A percentile compares a stretch with the other conserved stretches of the same genome.
phyloP scores from a whole-genome alignment of 1,140 invertebrate genomes.

The Aphidius ervi region DNA sequence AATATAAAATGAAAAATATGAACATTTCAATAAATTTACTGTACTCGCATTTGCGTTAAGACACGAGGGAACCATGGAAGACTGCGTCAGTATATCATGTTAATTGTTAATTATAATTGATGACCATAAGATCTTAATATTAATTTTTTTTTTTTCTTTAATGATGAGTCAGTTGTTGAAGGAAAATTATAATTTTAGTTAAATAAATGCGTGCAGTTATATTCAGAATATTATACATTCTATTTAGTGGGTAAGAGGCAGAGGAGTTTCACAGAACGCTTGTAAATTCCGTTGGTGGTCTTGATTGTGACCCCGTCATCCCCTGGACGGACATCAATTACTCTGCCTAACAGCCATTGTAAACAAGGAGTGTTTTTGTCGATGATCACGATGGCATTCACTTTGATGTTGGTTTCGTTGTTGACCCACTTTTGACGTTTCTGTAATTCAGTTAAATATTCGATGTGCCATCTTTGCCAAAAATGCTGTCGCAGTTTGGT shows the following conservation, averaged over 20 bases:
- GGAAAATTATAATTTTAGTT: too few relatives aligned
- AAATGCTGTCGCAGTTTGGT: not conserved
- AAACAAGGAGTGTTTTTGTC: not conserved
- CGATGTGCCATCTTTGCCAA: not conserved
- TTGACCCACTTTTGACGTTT: constrained; percentile 1
- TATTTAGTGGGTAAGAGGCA: not conserved
- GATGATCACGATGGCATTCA: not conserved
- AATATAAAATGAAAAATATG: too few relatives aligned
- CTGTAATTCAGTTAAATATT: not conserved
- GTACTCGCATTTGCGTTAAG: too few relatives aligned
- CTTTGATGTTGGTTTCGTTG: not conserved
- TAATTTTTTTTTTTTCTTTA: too few relatives aligned
- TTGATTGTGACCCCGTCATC: constrained; percentile 1
- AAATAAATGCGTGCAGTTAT: too few relatives aligned
- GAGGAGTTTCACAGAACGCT: not conserved
- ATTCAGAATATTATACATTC: too few relatives aligned
- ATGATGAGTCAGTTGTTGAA: too few relatives aligned
- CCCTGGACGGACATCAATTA: not conserved
- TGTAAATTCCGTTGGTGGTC: not conserved
- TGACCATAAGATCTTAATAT: too few relatives aligned
- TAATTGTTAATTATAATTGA: too few relatives aligned
- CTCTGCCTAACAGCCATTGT: not conserved
- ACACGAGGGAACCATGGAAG: too few relatives aligned
- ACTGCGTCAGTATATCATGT: too few relatives aligned
- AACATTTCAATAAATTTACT: too few relatives aligned